Evolutionary conservation across 2,113 vertebrate species (phyloP), one percentile per base, ranked within the genome.

Genomic region (Hypanus sabinus): DNA sequence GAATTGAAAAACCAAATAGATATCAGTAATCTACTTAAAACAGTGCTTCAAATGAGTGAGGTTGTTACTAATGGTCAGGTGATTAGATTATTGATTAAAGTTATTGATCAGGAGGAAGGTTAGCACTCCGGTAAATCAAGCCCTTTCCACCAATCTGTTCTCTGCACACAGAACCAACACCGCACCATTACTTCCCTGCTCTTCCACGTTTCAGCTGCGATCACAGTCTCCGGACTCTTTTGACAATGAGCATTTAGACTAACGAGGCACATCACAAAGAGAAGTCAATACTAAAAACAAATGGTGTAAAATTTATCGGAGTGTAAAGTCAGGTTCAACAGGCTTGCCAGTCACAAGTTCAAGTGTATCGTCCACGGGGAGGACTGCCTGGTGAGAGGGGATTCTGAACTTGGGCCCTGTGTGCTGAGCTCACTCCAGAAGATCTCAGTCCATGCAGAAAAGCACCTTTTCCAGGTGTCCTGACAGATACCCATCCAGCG

Each of bases 81-180:
- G 83, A 87, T 87, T n/a, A 87, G 57, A n/a, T 62, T 87, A 87
- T 87, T 87, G 57, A 87, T 87, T n/a, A 4, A 14, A 87, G 55
- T 12, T 87, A 87, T 87, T 62, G 55, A 62, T 30, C 27, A 12
- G 83, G 14, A 62, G 55, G 55, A n/a, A 87, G 55, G 57, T 87
- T 87, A 3, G 27, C 0, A 11, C 27, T 30, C 55, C 16, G 30
- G 83, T n/a, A 27, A 62, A n/a, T 27, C 57, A 87, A 5, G 11
- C 27, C 3, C n/a, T 57, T 27, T 27, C 83, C 83, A 0, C 12
- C 12, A n/a, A 27, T 5, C 57, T 16, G 14, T 3, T 87, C 10
- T 27, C 83, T 1, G 16, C 14, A 10, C 30, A 11, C 83, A 1
- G 27, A 1, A 62, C 27, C 55, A 1, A n/a, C 83, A 62, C 27